phyloP scores from a whole-genome alignment of 2,797 vertebrate genomes.

The Hybognathus amarus region DNA sequence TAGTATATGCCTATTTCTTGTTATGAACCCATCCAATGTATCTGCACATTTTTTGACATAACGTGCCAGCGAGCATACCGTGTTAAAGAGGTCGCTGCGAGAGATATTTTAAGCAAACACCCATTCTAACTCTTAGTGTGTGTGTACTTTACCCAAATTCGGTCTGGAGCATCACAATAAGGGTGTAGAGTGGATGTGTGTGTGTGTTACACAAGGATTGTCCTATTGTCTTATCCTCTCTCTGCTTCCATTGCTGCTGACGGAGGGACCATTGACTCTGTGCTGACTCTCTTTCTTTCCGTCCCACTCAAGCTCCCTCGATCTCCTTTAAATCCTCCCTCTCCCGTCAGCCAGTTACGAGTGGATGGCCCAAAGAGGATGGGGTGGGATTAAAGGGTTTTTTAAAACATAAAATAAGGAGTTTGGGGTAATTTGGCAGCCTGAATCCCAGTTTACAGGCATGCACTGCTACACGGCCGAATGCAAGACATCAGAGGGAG shows the following conservation, averaged over 20 bases:
- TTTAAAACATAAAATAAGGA: slow-evolving; percentile 81
- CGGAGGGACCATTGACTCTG: slow-evolving; percentile 80
- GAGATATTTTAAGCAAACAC: slow-evolving; percentile 2
- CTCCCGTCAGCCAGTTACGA: slow-evolving; percentile 79
- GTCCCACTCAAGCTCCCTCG: slow-evolving; percentile 76
- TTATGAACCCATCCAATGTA: neutral
- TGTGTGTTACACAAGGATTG: slow-evolving; percentile 28
- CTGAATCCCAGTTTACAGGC: slow-evolving; percentile 77
- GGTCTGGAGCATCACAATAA: slow-evolving; percentile 14
- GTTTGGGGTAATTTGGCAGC: slow-evolving; percentile 83
- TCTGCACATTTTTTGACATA: neutral
- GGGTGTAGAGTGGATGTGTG: slow-evolving; percentile 13
- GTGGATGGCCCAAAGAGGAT: slow-evolving; percentile 79
- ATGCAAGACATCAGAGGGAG: slow-evolving; percentile 81
- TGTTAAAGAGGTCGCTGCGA: neutral
- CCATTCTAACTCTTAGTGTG: neutral
- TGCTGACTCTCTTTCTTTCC: slow-evolving; percentile 70
- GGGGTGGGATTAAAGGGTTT: slow-evolving; percentile 81
- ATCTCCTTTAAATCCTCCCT: slow-evolving; percentile 83
- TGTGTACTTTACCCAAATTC: neutral
- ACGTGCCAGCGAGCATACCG: neutral
- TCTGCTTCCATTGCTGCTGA: slow-evolving; percentile 81
- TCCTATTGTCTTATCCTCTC: slow-evolving; percentile 46
- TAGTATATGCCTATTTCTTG: too few species aligned
- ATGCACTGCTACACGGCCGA: slow-evolving; percentile 68